A percentile compares a stretch with the other conserved stretches of the same genome.
Conservation (phyloP, 2,113 vertebrate genomes). For the Orycteropus afer region DNA sequence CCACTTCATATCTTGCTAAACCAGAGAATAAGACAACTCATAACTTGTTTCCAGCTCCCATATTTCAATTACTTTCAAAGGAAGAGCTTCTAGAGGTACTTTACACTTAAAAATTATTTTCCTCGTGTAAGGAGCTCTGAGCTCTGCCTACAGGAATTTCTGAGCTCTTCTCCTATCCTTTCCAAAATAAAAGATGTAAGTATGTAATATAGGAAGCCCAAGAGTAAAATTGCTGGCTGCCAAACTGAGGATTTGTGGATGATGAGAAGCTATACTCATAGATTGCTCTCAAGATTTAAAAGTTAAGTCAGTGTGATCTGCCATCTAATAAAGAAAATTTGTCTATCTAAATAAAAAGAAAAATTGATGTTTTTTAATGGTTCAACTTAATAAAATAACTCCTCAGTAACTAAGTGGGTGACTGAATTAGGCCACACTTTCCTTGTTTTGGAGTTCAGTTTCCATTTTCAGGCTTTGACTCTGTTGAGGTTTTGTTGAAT, state of each 20-base stretch:
- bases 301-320: background rate
- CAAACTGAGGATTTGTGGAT: background rate
- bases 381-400: constrained; percentile 44
- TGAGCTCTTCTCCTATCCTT: background rate
- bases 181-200: background rate
- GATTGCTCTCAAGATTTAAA: constrained; percentile 18
- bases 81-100: constrained; percentile 30
- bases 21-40: constrained; percentile 40
- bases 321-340: background rate
- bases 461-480: background rate
- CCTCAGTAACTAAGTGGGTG: background rate
- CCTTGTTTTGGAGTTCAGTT: background rate
- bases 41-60: constrained; percentile 16
- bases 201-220: background rate
- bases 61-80: constrained; percentile 46
- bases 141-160: background rate
- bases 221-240: constrained; percentile 6
- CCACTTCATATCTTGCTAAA: constrained; percentile 59
- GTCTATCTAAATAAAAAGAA: background rate
- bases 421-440: constrained; percentile 14
- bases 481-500: background rate
- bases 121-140: background rate
- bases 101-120: constrained; percentile 58
- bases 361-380: background rate
- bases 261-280: background rate